phyloP scores from a whole-genome alignment of 2,888 invertebrate genomes.

The Parasteatoda lunata region DNA sequence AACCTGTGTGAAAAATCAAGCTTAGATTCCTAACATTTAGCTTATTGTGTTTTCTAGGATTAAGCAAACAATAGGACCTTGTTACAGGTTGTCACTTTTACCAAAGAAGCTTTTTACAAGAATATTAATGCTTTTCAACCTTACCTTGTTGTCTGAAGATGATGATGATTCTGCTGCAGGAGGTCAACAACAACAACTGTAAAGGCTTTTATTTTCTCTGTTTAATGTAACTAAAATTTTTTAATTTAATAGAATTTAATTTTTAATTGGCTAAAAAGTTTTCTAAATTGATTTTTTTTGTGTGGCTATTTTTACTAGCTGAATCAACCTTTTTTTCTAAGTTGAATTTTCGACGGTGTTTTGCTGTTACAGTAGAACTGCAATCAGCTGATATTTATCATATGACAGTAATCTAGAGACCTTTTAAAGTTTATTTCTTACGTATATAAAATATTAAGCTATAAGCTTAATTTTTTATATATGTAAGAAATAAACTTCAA shows the following conservation, averaged over 20 bases:
- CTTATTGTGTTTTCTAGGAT: slow-evolving; percentile 48
- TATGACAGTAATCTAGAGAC: no score
- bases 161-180: slow-evolving; percentile 73
- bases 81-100: slow-evolving; percentile 73
- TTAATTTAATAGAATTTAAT: background rate
- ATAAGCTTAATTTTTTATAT: no score
- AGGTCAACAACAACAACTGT: slow-evolving; percentile 69
- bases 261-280: background rate
- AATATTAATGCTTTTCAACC: slow-evolving; percentile 75
- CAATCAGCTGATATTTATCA: no score
- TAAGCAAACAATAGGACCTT: slow-evolving; percentile 68
- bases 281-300: no score
- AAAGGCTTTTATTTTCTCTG: slow-evolving; percentile 19
- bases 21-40: background rate
- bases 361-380: no score
- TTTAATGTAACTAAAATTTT: background rate
- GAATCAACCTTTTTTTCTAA: no score
- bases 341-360: no score
- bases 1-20: background rate
- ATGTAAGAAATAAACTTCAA: no score
- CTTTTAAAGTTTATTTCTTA: no score
- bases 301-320: no score
- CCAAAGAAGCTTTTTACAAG: slow-evolving; percentile 75
- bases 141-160: slow-evolving; percentile 73
- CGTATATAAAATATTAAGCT: no score